These are phyloP conservation scores for Acronicta leporina DNA, from an alignment of 2,888 invertebrate species.

Conservation along the genomic window DNA sequence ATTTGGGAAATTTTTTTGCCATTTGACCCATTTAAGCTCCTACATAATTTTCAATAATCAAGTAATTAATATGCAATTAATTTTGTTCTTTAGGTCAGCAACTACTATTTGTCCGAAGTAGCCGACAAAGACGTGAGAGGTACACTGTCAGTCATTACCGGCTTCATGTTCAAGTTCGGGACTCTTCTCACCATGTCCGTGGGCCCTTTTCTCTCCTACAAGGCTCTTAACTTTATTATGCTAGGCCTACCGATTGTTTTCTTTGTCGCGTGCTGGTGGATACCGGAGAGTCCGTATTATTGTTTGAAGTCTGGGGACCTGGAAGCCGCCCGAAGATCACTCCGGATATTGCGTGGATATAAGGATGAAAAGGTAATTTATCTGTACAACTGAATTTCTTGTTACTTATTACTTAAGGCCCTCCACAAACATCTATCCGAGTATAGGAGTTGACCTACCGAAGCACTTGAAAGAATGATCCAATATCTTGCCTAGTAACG, in stretches of 20 bases:
- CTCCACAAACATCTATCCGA: too few relatives aligned
- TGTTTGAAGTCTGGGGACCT: conserved; percentile 84
- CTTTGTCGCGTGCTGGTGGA: conserved; percentile 83
- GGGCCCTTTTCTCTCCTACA: conserved; percentile 79
- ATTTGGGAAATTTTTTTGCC: too few relatives aligned
- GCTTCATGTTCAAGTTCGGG: conserved; percentile 79
- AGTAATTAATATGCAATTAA: too few relatives aligned
- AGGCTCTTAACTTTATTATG: conserved; percentile 77
- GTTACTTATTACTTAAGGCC: too few relatives aligned
- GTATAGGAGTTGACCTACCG: too few relatives aligned
- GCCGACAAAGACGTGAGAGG: conserved; percentile 83
- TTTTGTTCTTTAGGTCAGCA: conserved; percentile 72
- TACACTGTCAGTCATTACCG: conserved; percentile 71
- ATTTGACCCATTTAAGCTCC: too few relatives aligned
- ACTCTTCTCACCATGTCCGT: conserved; percentile 75
- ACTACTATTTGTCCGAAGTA: conserved; percentile 84
- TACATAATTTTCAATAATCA: too few relatives aligned
- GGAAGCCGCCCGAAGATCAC: conserved; percentile 77
- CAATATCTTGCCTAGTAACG: too few relatives aligned
- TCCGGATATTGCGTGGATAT: conserved; percentile 76
- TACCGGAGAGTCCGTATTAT: conserved; percentile 90
- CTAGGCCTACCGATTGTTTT: conserved; percentile 81
- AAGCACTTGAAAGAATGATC: too few relatives aligned
- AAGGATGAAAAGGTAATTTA: conserved; percentile 65
- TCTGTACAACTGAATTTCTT: not conserved